Evolutionary conservation across 2,888 invertebrate genomes (phyloP), one percentile per base, ranked within the genome.

Genomic region (Gastrophysa polygoni): DNA sequence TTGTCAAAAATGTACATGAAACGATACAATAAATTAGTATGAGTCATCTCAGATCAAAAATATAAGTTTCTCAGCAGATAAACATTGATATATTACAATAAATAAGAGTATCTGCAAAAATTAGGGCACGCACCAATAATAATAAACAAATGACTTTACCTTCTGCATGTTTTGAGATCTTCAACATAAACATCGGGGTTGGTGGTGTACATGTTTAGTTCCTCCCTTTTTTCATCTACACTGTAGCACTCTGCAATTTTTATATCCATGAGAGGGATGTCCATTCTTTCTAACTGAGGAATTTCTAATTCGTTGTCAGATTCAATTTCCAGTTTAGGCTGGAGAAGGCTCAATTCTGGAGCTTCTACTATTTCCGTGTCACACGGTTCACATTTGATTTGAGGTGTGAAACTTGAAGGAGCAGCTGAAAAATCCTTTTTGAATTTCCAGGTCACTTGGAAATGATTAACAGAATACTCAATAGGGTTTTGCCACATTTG

Each of bases 201-300:
- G 7, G 2, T 28, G 5, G 28, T 44, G 14, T 50, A 52, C 49
- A 47, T 50, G 44, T 62, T 58, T 5, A 56, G 32, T 14, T 21
- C 59, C 44, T 63, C 59, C 24, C 59, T 46, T 57, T 64, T 60
- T 8, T 57, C 54, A n/a, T 64, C 54, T 14, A 60, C 32, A 21
- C 60, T 60, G 28, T 52, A 54, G 14, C 49, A 51, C 44, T 64
- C 57, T 44, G 57, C 49, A 24, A 64, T 57, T 49, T 38, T 60
- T 11, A 43, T 29, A 10, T 47, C 21, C 43, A 57, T 14, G 1
- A 32, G 52, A 1, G 57, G 57, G 3, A 58, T 7, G 56, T 61
- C 61, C 64, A 64, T 64, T 34, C 64, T 57, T 58, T 64, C 64
- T 34, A 64, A 50, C 21, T 43, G 10, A 47, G 64, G 64, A n/a